Base-by-base conservation (phyloP, 1,140 invertebrate species). In the Nilaparvata lugens region DNA sequence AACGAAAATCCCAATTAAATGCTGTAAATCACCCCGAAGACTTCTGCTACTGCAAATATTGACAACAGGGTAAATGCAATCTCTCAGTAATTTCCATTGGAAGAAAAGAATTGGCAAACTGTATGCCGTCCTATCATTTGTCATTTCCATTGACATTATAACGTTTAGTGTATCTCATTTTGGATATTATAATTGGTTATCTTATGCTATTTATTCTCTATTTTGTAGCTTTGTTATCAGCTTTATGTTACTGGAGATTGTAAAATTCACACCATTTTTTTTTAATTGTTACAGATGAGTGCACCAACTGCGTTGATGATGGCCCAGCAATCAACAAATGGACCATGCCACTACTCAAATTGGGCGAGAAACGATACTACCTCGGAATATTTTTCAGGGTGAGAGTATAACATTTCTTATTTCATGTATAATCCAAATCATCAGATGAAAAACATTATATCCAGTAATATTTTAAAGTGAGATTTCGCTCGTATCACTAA, bases 371-470 rank as follows among this genome's bases (percentile, higher is more conserved):
- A 72, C 75, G 86, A 70, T 93, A 92, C 72, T 93, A 93, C 72
- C 77, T 93, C 62, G 68, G 67, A 71, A 92, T 92, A 71, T 93
- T 93, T 74, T 92, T 92, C 75, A 93, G 91, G 87, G 89, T 92
- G 81, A 78, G 69, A 54, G 58, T 63, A 52, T 13, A 14, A 40
- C 19, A 52, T 21, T 52, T 6, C 9, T 52, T 52, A 52, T 52
- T 14, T 7, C 13, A 52, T n/a, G n/a, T 42, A 13, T 42, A 11
- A 13, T n/a, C 11, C n/a, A 13, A 42, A 13, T 11, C 40, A 11
- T n/a, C 11, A 4, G 35, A 38, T 4, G n/a, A 59, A 57, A 14
- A 58, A 52, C 21, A 16, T 51, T 16, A 7, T 21, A 18, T 38
- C 19, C 4, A 4, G n/a, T 38, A 51, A n/a, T 4, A 45, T 57